Percentiles rank a stretch among this genome's conserved stretches.
Conservation (phyloP, 2,113 vertebrate genomes). For the Lagopus muta region DNA sequence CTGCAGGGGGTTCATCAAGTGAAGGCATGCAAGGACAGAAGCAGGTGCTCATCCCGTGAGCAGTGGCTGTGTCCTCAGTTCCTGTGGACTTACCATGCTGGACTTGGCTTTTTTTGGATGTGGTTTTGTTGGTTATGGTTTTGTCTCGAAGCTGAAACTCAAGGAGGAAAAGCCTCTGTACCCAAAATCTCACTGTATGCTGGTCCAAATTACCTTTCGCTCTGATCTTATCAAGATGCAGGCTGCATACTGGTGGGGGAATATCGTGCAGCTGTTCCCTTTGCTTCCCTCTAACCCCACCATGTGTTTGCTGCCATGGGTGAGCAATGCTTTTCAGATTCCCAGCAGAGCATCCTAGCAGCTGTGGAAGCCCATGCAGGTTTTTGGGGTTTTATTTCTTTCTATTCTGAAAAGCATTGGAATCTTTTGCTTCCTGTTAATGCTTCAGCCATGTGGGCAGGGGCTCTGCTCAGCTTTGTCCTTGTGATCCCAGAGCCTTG, state of each 20-base stretch:
- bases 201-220: not conserved
- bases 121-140: not conserved
- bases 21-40: not conserved
- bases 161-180: accelerated
- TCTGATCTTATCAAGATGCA: accelerated
- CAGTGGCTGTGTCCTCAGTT: not conserved
- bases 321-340: not conserved
- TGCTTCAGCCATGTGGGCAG: accelerated
- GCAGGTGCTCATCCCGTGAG: accelerated
- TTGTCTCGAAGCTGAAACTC: not conserved
- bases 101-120: not conserved
- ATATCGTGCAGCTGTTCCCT: too few species aligned
- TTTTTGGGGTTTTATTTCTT: not conserved
- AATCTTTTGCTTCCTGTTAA: not conserved
- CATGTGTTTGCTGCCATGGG: not conserved
- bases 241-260: accelerated
- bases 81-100: too few species aligned
- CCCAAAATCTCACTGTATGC: not conserved
- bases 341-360: not conserved
- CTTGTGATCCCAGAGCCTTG: not conserved
- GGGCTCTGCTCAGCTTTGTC: not conserved
- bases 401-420: not conserved
- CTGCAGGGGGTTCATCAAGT: accelerated
- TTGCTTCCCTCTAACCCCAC: not conserved
- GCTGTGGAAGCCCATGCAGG: accelerated